Percentiles rank a stretch among this genome's conserved stretches.
Conservation (phyloP, 2,888 invertebrate species). For the Hydropsyche betteni region DNA sequence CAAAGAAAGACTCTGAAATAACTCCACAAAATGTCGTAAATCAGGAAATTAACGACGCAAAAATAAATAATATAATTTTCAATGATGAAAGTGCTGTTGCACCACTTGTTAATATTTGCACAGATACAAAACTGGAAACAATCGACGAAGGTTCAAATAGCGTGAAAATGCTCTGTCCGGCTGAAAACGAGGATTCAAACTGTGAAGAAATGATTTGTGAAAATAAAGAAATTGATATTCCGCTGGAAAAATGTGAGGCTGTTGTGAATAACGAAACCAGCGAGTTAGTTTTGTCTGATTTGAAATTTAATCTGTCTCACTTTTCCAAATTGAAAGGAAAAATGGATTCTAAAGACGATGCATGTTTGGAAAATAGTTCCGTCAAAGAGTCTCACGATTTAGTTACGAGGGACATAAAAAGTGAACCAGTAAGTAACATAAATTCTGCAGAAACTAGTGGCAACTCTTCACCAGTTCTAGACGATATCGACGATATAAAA, state of each 20-base stretch:
- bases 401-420: slow-evolving; percentile 32
- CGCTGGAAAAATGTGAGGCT: neutral
- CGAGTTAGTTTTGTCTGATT: slow-evolving; percentile 18
- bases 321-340: slow-evolving; percentile 25
- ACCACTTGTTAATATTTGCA: neutral
- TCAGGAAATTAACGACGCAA: neutral
- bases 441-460: slow-evolving; percentile 62
- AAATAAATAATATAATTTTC: neutral
- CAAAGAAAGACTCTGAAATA: slow-evolving; percentile 31
- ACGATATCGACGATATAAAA: slow-evolving; percentile 71
- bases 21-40: neutral
- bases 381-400: slow-evolving; percentile 1
- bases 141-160: neutral
- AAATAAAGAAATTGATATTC: neutral
- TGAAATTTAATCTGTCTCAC: slow-evolving; percentile 26
- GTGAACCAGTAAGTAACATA: slow-evolving; percentile 50
- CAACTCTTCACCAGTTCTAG: slow-evolving; percentile 64
- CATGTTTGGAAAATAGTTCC: slow-evolving; percentile 16
- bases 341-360: slow-evolving; percentile 33
- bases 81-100: neutral
- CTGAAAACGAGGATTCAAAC: neutral
- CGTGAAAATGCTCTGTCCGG: neutral
- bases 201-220: neutral
- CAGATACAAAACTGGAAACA: neutral
- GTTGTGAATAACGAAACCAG: neutral